These are phyloP conservation scores for Sipha flava DNA, from an alignment of 1,140 invertebrate species.

Conservation along the genomic window DNA sequence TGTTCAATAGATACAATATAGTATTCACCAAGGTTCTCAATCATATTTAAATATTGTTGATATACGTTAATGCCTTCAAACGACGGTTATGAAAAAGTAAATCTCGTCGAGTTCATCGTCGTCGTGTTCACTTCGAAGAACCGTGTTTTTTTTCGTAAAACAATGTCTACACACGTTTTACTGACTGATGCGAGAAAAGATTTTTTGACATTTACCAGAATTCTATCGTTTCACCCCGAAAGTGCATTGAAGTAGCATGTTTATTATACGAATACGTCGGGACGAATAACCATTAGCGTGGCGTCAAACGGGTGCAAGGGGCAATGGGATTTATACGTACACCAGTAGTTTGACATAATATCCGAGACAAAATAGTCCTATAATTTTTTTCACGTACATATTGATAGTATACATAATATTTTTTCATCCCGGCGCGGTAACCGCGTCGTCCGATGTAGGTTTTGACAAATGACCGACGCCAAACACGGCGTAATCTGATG, in stretches of 20 bases:
- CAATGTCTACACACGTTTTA: too few relatives aligned
- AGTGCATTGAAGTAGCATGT: too few relatives aligned
- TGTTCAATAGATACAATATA: too few relatives aligned
- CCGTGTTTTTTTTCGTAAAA: too few relatives aligned
- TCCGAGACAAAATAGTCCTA: slow-evolving; percentile 2
- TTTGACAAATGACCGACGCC: slow-evolving; percentile 29
- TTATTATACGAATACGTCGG: background rate
- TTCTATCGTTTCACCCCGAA: background rate
- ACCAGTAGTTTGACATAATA: slow-evolving; percentile 20
- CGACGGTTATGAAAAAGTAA: too few relatives aligned
- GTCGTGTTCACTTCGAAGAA: too few relatives aligned
- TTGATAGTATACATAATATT: background rate
- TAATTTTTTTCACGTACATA: background rate
- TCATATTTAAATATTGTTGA: too few relatives aligned
- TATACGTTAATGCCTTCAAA: too few relatives aligned
- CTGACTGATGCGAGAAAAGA: background rate
- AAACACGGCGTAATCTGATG: slow-evolving; percentile 29
- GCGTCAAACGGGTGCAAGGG: slow-evolving; percentile 3
- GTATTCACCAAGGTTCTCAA: too few relatives aligned
- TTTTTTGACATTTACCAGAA: background rate
- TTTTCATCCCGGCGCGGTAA: background rate
- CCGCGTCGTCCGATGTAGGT: background rate
- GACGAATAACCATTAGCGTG: slow-evolving; percentile 23
- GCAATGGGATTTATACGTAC: background rate
- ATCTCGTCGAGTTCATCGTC: too few relatives aligned